These are phyloP conservation scores for Mycteria americana DNA, from an alignment of 2,797 vertebrate species.

Conservation along the genomic window DNA sequence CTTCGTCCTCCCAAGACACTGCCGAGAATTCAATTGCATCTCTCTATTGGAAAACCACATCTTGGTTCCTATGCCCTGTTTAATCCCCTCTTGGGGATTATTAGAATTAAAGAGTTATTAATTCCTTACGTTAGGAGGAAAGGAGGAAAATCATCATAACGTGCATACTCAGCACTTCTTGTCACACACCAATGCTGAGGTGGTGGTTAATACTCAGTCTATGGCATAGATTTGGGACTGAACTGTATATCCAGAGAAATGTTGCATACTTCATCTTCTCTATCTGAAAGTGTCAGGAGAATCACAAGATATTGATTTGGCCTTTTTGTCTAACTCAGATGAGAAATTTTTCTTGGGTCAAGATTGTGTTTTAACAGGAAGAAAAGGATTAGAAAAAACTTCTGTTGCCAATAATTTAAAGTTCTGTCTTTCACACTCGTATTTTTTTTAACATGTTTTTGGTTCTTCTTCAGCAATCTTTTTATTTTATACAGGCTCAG, in stretches of 20 bases:
- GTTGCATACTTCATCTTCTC: neutral
- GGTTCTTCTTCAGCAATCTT: neutral
- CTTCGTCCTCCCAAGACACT: neutral
- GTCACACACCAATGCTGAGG: neutral
- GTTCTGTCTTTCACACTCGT: neutral
- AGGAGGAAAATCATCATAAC: neutral
- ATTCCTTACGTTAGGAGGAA: neutral
- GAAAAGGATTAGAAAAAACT: neutral
- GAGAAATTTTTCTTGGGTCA: neutral
- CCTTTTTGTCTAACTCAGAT: neutral
- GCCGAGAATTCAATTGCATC: neutral
- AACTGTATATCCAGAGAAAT: neutral
- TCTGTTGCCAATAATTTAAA: neutral
- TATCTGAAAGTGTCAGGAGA: neutral
- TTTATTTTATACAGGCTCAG: neutral
- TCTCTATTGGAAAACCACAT: neutral
- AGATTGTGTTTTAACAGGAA: neutral
- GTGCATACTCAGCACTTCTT: neutral
- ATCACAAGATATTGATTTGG: neutral
- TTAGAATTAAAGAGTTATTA: neutral
- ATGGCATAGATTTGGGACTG: neutral
- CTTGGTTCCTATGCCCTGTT: neutral
- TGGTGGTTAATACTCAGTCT: neutral
- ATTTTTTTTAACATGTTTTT: neutral
- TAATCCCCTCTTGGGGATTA: neutral